Base-by-base conservation (phyloP, 2,888 invertebrate species). In the Hofmannophila pseudospretella region DNA sequence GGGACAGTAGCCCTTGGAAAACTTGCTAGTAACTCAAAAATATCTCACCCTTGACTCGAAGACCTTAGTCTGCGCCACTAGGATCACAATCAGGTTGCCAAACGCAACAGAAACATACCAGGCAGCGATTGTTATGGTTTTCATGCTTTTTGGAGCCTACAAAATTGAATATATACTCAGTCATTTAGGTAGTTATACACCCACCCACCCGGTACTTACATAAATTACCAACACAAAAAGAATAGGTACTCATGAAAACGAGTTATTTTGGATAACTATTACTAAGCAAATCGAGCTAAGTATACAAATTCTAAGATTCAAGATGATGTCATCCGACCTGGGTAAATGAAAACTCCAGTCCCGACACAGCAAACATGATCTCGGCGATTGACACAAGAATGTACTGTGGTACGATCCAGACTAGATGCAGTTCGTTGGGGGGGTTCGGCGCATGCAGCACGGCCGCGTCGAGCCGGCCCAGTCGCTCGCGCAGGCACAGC, bases 81-180 rank as follows among this genome's bases (percentile, higher is more conserved):
- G 79, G 39, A 94, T 92, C 1, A 95, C 94, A 38, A 95, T 89
- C 13, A 94, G 76, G 67, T 96, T 95, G 2, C 96, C 96, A 41
- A 93, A 86, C 1, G 95, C 94, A 1, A 93, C 92, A 0, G 94
- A 93, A 45, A 95, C 76, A 53, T 95, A 90, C 95, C 95, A 96
- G n/a, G 91, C 90, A 0, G 95, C 94, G 58, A 94, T 93, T 0
- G 95, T 89, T 3, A 96, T 92, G 0, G 94, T 93, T 76, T 94
- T 95, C 94, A 96, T 94, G 44, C 91, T 91, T 52, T 89, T 90
- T 0, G 95, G 94, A 2, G 95, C 94, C 93, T 92, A 58, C 3
- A 61, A n/a, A n/a, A n/a, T n/a, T n/a, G n/a, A n/a, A n/a, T n/a
- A n/a, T n/a, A n/a, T n/a, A n/a, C n/a, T n/a, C n/a, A n/a, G n/a